Percentiles rank a stretch among this genome's conserved stretches.
Conservation (phyloP, 2,113 vertebrate genomes). For the Myotis brandtii region DNA sequence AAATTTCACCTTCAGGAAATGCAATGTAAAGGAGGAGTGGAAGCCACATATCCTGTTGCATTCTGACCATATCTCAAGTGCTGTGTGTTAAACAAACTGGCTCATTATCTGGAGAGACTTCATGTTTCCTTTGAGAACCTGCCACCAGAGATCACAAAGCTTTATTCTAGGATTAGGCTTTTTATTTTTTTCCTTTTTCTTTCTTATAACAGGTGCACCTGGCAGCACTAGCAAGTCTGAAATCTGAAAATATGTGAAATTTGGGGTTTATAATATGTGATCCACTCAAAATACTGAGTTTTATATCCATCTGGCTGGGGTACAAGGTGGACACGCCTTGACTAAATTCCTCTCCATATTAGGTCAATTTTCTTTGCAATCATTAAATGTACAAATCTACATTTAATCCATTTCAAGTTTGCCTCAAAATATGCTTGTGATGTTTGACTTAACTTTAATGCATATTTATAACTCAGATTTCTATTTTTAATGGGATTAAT, state of each 20-base stretch:
- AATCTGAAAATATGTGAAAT: not conserved
- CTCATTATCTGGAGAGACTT: not conserved
- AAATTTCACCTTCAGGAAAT: not conserved
- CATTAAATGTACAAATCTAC: not conserved
- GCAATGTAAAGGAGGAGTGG: not conserved
- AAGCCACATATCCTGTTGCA: fast-evolving
- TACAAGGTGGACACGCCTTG: not conserved
- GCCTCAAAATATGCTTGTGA: conserved; percentile 18
- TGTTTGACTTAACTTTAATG: conserved; percentile 54
- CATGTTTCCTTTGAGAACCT: not conserved
- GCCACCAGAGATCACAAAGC: not conserved
- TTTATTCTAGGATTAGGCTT: not conserved
- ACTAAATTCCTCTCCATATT: conserved; percentile 17
- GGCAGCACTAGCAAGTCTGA: not conserved
- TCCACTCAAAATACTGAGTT: not conserved
- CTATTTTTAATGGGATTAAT: conserved; percentile 57
- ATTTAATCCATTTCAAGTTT: conserved; percentile 8
- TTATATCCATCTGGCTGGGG: not conserved
- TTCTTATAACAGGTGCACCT: not conserved
- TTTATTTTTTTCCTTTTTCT: not conserved
- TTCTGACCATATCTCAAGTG: not conserved
- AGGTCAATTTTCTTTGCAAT: not conserved
- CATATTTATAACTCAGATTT: conserved; percentile 55
- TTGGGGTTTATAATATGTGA: fast-evolving
- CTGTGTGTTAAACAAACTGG: fast-evolving